Evolutionary conservation across 2,113 vertebrate species (phyloP), one percentile per base, ranked within the genome.

Genomic region (Tonatia bakeri): DNA sequence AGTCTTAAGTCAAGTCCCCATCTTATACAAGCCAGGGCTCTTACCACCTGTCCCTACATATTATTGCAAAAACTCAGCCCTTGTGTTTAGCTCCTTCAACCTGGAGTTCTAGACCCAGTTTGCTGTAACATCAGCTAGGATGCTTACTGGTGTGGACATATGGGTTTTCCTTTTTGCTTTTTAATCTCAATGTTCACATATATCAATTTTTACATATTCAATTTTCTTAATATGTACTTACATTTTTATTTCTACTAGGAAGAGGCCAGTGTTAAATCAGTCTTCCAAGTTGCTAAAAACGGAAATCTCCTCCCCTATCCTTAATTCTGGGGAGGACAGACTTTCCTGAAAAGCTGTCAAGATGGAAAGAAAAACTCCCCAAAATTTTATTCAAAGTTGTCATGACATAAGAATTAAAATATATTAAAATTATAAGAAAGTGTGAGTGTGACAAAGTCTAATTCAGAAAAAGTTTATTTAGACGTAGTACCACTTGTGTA

Each of bases 371-470:
- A 31, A 83, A 80, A 83, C 36, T 67, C 38, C 22, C 16, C 28
- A 73, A 67, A 59, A 45, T 84, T 94, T 77, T 94, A 52, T 89
- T 80, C 56, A 81, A 89, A 93, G 14, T 54, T 95, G 13, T 76
- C 76, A 87, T 14, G 1, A 31, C 14, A 6, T 56, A 95, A 76
- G 3, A 43, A 65, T 59, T 91, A 64, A 89, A 86, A 70, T 7
- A 8, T n/a, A 73, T 28, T 54, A 77, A 91, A 91, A 73, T 40
- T 72, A 69, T 64, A 19, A 43, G 33, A 92, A 81, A 84, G 75
- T 65, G 19, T n/a, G 7, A 70, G 16, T 14, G 36, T 84, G 50
- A 93, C 33, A 83, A 87, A 84, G 70, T 43, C 40, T 93, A 59
- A 2, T 50, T 45, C 50, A 64, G 33, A 75, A 45, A 90, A 90